Percentiles rank a stretch among this genome's conserved stretches.
phyloP scores from a whole-genome alignment of 2,797 vertebrate genomes.

The Pantherophis vulpinus region DNA sequence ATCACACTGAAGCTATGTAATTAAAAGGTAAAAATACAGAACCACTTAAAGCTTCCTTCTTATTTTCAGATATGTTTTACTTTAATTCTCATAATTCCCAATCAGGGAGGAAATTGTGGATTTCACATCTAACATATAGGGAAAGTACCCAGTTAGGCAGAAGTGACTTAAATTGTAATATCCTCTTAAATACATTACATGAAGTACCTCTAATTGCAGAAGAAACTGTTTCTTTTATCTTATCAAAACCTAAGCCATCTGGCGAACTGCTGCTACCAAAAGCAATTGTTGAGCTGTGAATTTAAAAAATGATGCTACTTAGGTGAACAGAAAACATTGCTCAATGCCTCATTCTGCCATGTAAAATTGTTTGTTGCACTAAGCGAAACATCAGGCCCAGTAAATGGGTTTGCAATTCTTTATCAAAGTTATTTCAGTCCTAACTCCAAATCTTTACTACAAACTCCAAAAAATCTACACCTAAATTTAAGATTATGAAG shows the following conservation, averaged over 20 bases:
- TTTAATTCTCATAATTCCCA: not conserved
- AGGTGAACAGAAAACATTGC: not conserved
- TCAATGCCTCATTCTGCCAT: not conserved
- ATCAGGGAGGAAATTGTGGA: not conserved
- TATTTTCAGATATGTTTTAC: not conserved
- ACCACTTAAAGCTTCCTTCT: not conserved
- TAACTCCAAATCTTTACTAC: not conserved
- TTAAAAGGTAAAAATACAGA: not conserved
- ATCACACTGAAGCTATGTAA: not conserved
- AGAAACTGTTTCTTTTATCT: not conserved
- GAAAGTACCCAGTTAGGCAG: not conserved
- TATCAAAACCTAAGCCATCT: not conserved
- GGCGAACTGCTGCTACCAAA: not conserved
- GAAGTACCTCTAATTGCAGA: not conserved
- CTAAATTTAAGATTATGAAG: not conserved
- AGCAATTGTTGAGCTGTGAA: not conserved
- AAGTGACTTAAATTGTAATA: not conserved
- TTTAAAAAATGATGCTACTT: not conserved
- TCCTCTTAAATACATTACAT: not conserved
- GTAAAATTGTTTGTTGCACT: not conserved
- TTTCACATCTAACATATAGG: not conserved
- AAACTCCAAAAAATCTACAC: not conserved
- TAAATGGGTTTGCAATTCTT: not conserved
- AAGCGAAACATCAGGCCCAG: not conserved
- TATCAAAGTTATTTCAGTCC: not conserved